Base-by-base conservation (phyloP, 2,113 vertebrate species). In the Panthera tigris region DNA sequence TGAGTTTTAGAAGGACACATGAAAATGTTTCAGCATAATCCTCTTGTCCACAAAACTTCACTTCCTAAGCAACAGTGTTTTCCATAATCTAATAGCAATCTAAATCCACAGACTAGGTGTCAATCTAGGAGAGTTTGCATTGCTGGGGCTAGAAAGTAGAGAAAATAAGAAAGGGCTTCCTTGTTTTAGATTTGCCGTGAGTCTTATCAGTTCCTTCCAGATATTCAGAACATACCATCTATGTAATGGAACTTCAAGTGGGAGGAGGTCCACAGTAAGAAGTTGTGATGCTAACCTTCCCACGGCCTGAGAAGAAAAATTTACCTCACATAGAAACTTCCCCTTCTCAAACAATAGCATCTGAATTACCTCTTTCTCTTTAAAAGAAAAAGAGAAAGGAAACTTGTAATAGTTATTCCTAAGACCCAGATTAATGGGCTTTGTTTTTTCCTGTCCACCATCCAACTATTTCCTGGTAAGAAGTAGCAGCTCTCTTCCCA, bases 11-110 rank as follows among this genome's bases (percentile, higher is more conserved):
- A 89, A 89, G 55, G 61, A 89, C 50, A 39, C 41, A 45, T 61
- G 48, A 80, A 84, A 91, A 81, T 73, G 29, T 86, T 68, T 79
- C 88, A 83, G 57, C 36, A 95, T 82, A 89, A 73, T 86, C 7
- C 27, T 57, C 36, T 92, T 74, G 55, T 33, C 31, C 15, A 66
- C 93, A 81, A 94, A 84, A 91, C 45, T 78, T 93, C 5, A 27
- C 76, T 93, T 93, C 12, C 90, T 45, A 86, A 39, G 12, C 27
- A 66, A 81, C 13, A 18, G 27, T 73, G 78, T 80, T 91, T 95
- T 93, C 74, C 23, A 66, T 79, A 66, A 80, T 76, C 71, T 31
- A 68, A 25, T 1, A 84, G 68, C 21, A 61, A 48, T 82, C 68
- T 50, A 86, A 79, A 78, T 83, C 61, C 48, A 83, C 0, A 86